Conservation (phyloP, 2,888 invertebrate species). For the Mesodorylaimus sp. region DNA sequence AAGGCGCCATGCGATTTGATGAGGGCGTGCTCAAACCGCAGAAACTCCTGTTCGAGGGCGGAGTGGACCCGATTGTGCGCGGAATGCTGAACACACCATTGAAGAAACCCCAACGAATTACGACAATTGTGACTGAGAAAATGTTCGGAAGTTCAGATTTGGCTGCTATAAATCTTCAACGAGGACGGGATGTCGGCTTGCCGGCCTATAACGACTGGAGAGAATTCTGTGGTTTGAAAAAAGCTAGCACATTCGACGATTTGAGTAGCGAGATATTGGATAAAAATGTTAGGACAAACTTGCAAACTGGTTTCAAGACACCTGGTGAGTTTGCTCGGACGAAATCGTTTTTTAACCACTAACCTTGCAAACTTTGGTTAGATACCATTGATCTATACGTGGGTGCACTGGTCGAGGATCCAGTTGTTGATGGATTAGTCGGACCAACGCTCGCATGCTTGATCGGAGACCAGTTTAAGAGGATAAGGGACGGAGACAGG, state of each 20-base stretch:
- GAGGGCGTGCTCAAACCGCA: conserved; percentile 93
- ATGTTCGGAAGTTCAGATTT: conserved; percentile 68
- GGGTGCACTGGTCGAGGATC: conserved; percentile 61
- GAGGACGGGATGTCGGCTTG: conserved; percentile 73
- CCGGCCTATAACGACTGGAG: conserved; percentile 67
- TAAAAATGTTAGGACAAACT: conserved; percentile 37
- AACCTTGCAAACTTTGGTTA: conserved; percentile 28
- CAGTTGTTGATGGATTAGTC: conserved; percentile 52
- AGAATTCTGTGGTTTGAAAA: conserved; percentile 60
- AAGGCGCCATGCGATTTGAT: conserved; percentile 64
- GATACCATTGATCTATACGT: conserved; percentile 83
- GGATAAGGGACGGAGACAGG: conserved; percentile 36
- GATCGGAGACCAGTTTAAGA: conserved; percentile 71
- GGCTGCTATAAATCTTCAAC: conserved; percentile 79
- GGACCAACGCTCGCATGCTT: conserved; percentile 82
- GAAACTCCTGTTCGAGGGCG: conserved; percentile 80
- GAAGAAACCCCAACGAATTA: conserved; percentile 38
- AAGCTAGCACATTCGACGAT: conserved; percentile 36
- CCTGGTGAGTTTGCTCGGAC: too few species aligned
- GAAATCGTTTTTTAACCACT: conserved; percentile 14
- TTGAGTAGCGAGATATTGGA: conserved; percentile 58
- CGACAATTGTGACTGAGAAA: conserved; percentile 69
- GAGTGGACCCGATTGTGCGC: conserved; percentile 76
- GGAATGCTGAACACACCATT: conserved; percentile 71
- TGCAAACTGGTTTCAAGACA: background rate